phyloP scores from a whole-genome alignment of 2,113 vertebrate species.

The Aegithalos caudatus region DNA sequence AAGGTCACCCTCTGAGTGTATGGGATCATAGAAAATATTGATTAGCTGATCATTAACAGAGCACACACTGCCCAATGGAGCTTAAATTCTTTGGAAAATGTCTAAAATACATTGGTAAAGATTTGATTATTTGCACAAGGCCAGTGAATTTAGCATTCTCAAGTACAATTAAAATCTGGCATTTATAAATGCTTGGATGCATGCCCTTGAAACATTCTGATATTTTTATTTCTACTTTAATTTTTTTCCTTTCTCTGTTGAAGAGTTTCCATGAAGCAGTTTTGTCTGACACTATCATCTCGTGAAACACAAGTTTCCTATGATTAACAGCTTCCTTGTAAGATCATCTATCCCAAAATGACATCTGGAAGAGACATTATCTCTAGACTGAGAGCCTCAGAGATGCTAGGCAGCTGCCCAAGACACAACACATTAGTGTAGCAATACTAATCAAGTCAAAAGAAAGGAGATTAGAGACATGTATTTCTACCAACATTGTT shows the following conservation, averaged over 20 bases:
- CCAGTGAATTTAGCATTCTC: not conserved
- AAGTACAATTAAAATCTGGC: not conserved
- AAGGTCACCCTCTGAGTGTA: not conserved
- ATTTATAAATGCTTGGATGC: not conserved
- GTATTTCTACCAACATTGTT: not conserved
- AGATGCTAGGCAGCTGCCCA: slow-evolving; percentile 24
- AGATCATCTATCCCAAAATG: not conserved
- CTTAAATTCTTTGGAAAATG: not conserved
- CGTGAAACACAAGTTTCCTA: not conserved
- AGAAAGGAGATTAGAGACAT: not conserved
- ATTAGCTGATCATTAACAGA: not conserved
- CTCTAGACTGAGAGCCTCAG: not conserved
- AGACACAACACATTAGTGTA: not conserved
- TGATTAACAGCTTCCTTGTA: not conserved
- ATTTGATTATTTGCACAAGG: not conserved
- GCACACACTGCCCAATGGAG: not conserved
- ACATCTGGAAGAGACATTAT: slow-evolving; percentile 2
- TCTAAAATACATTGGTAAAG: not conserved
- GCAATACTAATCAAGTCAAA: not conserved
- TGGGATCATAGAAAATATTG: not conserved
- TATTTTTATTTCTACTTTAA: not conserved
- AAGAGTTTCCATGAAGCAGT: not conserved
- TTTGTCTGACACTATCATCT: not conserved
- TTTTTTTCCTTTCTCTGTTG: not conserved
- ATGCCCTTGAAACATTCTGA: not conserved